phyloP scores from a whole-genome alignment of 2,113 vertebrate genomes.

The Rissa tridactyla region DNA sequence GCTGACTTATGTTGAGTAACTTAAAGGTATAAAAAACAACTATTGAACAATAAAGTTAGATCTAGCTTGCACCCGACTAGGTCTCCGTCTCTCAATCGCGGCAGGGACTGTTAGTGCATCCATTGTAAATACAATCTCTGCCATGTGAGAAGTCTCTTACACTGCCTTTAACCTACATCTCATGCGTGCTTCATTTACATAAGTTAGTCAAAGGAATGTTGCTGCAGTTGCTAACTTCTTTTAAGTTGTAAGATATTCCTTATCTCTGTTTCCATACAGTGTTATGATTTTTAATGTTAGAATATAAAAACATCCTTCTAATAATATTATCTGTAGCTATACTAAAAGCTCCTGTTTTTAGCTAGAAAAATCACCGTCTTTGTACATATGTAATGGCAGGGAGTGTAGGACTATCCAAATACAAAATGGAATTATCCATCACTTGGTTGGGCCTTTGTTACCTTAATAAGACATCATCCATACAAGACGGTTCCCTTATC shows the following conservation, averaged over 20 bases:
- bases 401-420: background rate
- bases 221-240: background rate
- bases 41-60: no score
- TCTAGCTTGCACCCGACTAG: no score
- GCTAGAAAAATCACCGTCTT: background rate
- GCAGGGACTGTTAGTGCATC: background rate
- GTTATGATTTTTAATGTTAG: background rate
- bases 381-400: background rate
- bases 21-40: no score
- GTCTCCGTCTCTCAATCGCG: no score
- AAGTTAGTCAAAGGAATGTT: background rate
- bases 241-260: background rate
- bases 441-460: background rate
- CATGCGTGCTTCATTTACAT: background rate
- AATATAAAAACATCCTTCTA: background rate
- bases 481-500: background rate
- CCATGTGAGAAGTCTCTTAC: background rate
- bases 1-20: no score
- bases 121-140: background rate
- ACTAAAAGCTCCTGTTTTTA: background rate
- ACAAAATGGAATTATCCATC: background rate
- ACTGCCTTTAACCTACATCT: background rate
- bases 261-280: background rate
- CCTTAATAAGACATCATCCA: background rate
- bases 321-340: background rate